phyloP scores from a whole-genome alignment of 2,113 vertebrate species.

The Plectropomus leopardus region DNA sequence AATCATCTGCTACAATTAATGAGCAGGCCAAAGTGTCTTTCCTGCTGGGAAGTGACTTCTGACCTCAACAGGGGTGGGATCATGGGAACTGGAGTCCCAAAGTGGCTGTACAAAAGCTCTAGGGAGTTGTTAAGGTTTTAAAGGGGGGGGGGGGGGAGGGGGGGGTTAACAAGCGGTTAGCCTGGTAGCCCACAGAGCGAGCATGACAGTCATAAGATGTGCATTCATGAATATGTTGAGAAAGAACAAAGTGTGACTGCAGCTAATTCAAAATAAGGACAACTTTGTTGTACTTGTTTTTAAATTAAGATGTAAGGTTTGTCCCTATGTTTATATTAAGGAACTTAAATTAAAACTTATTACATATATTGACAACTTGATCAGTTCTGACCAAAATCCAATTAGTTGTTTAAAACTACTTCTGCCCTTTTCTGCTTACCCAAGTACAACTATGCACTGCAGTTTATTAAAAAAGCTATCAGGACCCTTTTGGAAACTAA shows the following conservation, averaged over 20 bases:
- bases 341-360: not conserved
- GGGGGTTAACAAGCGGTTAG: not conserved
- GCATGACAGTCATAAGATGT: constrained; percentile 55
- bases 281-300: not conserved
- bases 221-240: not conserved
- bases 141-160: too few species aligned
- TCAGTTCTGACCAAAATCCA: not conserved
- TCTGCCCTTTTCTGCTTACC: not conserved
- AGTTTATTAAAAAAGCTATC: not conserved
- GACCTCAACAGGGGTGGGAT: not conserved
- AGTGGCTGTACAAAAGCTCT: not conserved
- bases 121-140: constrained; percentile 7
- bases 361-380: not conserved
- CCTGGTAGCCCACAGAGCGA: not conserved
- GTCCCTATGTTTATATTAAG: not conserved
- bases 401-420: not conserved
- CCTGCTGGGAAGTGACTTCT: not conserved
- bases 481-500: not conserved
- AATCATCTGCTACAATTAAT: not conserved
- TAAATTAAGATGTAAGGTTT: not conserved
- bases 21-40: not conserved
- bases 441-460: not conserved
- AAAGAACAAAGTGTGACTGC: constrained; percentile 4
- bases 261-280: not conserved
- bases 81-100: constrained; percentile 43